Conservation (phyloP, 2,113 vertebrate genomes). For the Conger conger region DNA sequence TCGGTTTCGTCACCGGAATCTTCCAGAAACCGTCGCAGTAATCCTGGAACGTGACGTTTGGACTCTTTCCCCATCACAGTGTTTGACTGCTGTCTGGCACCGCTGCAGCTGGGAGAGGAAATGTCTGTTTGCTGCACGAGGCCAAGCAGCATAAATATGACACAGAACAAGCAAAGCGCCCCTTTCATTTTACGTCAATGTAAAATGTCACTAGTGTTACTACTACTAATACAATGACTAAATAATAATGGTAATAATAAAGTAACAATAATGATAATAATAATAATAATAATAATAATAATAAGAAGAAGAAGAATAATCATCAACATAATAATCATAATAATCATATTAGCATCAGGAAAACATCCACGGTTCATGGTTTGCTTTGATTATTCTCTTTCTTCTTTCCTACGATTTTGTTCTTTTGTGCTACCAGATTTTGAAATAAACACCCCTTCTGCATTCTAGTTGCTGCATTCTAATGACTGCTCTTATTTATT, state of each 20-base stretch:
- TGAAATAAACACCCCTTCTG: not conserved
- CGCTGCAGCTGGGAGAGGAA: conserved; percentile 2
- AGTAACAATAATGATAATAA: no score
- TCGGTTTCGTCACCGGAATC: not conserved
- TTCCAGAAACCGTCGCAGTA: not conserved
- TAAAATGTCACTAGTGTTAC: not conserved
- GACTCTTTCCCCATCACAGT: not conserved
- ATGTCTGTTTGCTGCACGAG: not conserved
- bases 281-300: not conserved
- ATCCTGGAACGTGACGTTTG: not conserved
- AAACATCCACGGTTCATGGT: not conserved
- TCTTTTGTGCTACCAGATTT: not conserved
- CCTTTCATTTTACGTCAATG: not conserved
- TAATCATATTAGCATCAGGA: not conserved
- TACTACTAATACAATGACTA: not conserved
- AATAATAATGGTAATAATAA: not conserved
- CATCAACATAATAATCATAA: not conserved
- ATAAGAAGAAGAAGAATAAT: not conserved
- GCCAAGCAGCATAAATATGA: not conserved
- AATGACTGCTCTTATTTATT: not conserved
- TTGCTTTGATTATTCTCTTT: not conserved
- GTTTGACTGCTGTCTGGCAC: conserved; percentile 6
- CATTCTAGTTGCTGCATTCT: not conserved
- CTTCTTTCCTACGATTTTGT: not conserved
- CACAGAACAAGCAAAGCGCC: not conserved